Evolutionary conservation across 1,140 invertebrate genomes (phyloP).

Genomic region (Harlomillsia oculata): DNA sequence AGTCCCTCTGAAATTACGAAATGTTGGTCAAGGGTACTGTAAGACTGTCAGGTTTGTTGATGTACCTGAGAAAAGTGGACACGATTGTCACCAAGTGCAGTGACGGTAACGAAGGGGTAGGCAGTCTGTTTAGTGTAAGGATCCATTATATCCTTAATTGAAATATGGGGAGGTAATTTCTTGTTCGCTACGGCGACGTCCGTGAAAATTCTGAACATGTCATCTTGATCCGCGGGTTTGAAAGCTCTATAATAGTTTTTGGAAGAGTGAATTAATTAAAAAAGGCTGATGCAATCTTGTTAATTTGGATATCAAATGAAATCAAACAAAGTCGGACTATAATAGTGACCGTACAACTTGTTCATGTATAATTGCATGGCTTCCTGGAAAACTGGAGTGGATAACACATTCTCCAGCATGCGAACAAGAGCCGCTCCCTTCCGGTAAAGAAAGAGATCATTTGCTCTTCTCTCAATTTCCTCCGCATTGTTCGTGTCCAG

Average conservation of each 20-base stretch:
- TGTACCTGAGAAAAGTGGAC: constrained; percentile 50
- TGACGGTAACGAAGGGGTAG: constrained; percentile 68
- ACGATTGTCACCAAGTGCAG: constrained; percentile 48
- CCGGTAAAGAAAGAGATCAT: neutral
- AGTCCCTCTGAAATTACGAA: too few relatives aligned
- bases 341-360: neutral
- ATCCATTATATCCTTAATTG: constrained; percentile 68
- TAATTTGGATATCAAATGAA: too few relatives aligned
- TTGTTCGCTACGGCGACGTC: constrained; percentile 54
- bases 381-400: neutral
- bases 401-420: neutral
- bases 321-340: too few relatives aligned
- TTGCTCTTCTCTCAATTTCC: neutral
- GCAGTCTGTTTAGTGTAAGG: constrained; percentile 83
- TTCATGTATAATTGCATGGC: neutral
- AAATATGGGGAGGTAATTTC: constrained; percentile 51
- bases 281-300: too few relatives aligned
- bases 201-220: constrained; percentile 71
- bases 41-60: too few relatives aligned
- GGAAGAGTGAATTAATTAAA: neutral
- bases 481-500: neutral
- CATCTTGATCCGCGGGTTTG: constrained; percentile 67
- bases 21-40: too few relatives aligned
- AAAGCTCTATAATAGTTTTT: constrained; percentile 48
- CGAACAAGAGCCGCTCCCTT: neutral